These are phyloP conservation scores for Catalaphyllia jardinei DNA, from an alignment of 64 coral and sea anemone genomes.

Conservation along the genomic window DNA sequence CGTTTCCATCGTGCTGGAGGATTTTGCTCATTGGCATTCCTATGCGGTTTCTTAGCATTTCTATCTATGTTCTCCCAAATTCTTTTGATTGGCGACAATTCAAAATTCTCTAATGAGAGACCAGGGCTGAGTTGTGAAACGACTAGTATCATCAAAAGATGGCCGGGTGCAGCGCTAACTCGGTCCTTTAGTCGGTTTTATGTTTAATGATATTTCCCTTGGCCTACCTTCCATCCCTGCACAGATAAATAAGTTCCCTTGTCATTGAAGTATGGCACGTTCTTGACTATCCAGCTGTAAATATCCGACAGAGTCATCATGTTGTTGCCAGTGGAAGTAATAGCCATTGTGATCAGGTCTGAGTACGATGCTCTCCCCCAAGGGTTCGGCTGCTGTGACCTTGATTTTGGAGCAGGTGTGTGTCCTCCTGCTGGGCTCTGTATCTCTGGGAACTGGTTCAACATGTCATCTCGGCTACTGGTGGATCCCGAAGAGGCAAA, in stretches of 20 bases:
- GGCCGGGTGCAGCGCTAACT: no score
- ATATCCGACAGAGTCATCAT: constrained; percentile 77
- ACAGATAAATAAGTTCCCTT: constrained; percentile 45
- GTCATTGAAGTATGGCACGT: constrained; percentile 72
- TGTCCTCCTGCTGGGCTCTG: neutral
- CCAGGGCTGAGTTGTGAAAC: no score
- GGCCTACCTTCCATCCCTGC: constrained; percentile 74
- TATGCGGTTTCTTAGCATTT: no score
- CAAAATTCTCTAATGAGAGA: no score
- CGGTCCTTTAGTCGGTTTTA: no score
- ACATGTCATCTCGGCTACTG: constrained; percentile 25
- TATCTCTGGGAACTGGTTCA: neutral
- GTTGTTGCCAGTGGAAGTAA: constrained; percentile 47
- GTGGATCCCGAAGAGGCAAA: constrained; percentile 23
- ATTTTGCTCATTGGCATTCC: no score
- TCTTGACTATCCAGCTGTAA: constrained; percentile 71
- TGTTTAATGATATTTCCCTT: neutral
- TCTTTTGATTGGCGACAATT: no score
- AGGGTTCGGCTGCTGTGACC: constrained; percentile 48
- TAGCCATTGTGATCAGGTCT: constrained; percentile 66
- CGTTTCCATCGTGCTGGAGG: no score
- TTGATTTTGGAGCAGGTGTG: constrained; percentile 22
- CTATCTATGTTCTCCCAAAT: no score
- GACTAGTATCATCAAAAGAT: no score
- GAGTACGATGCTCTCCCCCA: constrained; percentile 70